Conservation (phyloP, 2,888 invertebrate genomes). For the Harpagoxenus sublaevis region DNA sequence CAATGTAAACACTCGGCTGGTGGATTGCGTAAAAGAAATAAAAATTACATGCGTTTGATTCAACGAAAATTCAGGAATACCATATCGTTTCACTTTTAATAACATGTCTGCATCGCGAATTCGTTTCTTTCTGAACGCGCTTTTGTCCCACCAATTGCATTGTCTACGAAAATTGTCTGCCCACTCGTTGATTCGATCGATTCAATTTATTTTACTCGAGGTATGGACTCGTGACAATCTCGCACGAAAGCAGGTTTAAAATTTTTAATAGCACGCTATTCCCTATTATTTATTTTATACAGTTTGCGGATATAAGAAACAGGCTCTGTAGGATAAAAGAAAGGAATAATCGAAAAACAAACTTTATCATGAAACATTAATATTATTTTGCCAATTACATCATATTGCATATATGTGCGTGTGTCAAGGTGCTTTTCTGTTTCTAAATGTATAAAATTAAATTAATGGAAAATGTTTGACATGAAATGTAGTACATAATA, state of each 20-base stretch:
- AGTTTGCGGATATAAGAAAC: constrained; percentile 3
- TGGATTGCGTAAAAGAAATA: constrained; percentile 48
- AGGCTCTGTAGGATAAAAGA: background rate
- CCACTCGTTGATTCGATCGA: constrained; percentile 53
- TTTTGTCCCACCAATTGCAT: constrained; percentile 56
- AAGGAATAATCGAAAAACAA: constrained; percentile 12
- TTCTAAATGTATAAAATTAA: background rate
- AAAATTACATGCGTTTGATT: constrained; percentile 54
- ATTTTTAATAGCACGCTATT: constrained; percentile 34
- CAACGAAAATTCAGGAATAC: constrained; percentile 52
- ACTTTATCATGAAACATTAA: constrained; percentile 16
- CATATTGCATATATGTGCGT: background rate
- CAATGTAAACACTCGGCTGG: constrained; percentile 51
- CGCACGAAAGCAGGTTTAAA: constrained; percentile 41
- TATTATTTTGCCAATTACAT: background rate
- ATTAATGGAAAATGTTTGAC: constrained; percentile 13
- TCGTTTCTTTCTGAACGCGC: constrained; percentile 55
- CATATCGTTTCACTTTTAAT: constrained; percentile 56
- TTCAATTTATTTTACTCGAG: constrained; percentile 57
- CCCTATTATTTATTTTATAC: constrained; percentile 29
- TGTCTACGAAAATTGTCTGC: constrained; percentile 52
- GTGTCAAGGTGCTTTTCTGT: background rate
- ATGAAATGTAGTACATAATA: background rate
- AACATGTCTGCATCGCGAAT: constrained; percentile 52
- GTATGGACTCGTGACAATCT: constrained; percentile 45